These are phyloP conservation scores for Anagyrus pseudococci DNA, from an alignment of 2,888 invertebrate genomes.

Conservation along the genomic window DNA sequence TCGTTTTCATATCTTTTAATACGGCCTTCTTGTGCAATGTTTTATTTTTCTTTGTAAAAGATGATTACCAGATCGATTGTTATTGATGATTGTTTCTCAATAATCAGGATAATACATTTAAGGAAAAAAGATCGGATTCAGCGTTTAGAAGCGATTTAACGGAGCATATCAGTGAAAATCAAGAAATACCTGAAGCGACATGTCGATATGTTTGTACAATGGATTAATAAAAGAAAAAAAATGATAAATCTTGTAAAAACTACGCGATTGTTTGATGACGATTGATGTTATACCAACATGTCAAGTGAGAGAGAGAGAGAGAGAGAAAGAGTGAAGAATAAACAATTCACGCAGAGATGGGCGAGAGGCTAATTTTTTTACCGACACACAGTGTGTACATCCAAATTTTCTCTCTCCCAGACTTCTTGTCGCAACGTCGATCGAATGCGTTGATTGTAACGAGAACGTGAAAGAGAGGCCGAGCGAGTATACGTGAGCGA, in stretches of 20 bases:
- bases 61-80: too few species aligned
- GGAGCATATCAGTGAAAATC: too few species aligned
- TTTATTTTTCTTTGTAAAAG: too few species aligned
- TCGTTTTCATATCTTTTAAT: not conserved
- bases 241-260: not conserved
- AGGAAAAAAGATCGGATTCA: too few species aligned
- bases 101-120: too few species aligned
- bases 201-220: too few species aligned
- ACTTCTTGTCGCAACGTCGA: constrained; percentile 26
- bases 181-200: too few species aligned
- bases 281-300: not conserved
- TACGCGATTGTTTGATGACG: not conserved
- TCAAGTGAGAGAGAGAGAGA: too few species aligned
- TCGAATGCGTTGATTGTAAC: constrained; percentile 29
- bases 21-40: too few species aligned
- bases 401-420: constrained; percentile 33
- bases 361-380: constrained; percentile 36
- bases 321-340: not conserved
- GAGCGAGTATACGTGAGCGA: not conserved
- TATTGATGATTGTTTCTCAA: too few species aligned
- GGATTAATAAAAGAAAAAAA: not conserved
- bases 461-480: not conserved
- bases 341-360: not conserved
- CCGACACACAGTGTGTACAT: constrained; percentile 34
- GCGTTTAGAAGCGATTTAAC: too few species aligned